These are phyloP conservation scores for Littorina saxatilis DNA, from an alignment of 1,140 invertebrate species.

Conservation along the genomic window DNA sequence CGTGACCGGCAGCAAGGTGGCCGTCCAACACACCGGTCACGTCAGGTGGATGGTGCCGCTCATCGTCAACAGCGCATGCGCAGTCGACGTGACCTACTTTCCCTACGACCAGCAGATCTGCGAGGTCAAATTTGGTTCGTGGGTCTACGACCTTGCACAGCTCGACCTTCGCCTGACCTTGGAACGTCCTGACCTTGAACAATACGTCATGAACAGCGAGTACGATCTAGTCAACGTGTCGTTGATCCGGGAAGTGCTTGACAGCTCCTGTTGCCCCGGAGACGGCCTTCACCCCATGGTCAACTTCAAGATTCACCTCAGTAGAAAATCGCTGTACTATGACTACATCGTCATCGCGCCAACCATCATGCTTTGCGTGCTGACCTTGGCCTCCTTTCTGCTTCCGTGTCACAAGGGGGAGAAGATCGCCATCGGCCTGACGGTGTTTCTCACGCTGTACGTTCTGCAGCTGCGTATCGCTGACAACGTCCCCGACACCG, in stretches of 20 bases:
- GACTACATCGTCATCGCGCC: conserved; percentile 74
- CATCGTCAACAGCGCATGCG: conserved; percentile 68
- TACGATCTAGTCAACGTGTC: conserved; percentile 51
- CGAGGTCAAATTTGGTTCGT: conserved; percentile 98
- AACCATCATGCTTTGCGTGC: conserved; percentile 71
- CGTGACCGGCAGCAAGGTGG: conserved; percentile 65
- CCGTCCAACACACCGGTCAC: conserved; percentile 57
- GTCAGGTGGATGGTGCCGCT: conserved; percentile 71
- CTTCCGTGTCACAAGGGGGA: conserved; percentile 73
- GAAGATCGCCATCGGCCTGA: conserved; percentile 74
- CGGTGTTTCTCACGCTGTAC: conserved; percentile 74
- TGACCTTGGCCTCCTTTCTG: conserved; percentile 71
- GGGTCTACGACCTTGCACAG: conserved; percentile 98
- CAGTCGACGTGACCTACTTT: conserved; percentile 77
- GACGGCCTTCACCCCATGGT: conserved; percentile 66
- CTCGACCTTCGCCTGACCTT: conserved; percentile 76
- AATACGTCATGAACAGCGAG: conserved; percentile 70
- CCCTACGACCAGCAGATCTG: conserved; percentile 98
- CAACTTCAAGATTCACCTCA: conserved; percentile 56
- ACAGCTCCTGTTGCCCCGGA: conserved; percentile 64
- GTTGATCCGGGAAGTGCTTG: conserved; percentile 38
- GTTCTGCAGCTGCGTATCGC: conserved; percentile 74
- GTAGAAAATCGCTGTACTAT: conserved; percentile 71
- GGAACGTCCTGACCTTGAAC: conserved; percentile 55
- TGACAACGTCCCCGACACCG: conserved; percentile 75